Percentiles rank a stretch among this genome's conserved stretches.
Conservation (phyloP, 2,888 invertebrate genomes). For the Scaptodrosophila latifasciaeformis region DNA sequence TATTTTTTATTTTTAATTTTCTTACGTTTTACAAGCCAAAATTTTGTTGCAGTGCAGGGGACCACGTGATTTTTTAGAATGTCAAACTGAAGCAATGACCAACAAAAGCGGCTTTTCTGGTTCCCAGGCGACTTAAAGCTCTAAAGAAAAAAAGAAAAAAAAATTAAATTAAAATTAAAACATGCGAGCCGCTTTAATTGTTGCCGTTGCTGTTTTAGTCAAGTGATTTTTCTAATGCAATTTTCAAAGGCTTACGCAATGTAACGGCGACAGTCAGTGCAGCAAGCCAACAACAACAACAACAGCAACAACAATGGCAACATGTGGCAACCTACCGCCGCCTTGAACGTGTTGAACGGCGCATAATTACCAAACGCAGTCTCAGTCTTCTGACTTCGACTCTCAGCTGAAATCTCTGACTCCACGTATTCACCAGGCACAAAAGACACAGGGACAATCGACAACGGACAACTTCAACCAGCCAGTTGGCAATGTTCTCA, state of each 20-base stretch:
- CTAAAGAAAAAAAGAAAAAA: background rate
- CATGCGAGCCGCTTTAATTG: conserved; percentile 65
- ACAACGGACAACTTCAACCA: conserved; percentile 15
- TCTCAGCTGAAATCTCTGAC: no score
- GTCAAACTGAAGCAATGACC: conserved; percentile 36
- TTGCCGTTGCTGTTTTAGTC: conserved; percentile 43
- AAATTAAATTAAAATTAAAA: background rate
- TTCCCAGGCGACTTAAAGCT: conserved; percentile 58
- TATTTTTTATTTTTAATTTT: background rate
- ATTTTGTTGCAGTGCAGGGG: no score
- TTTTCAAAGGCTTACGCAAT: conserved; percentile 57
- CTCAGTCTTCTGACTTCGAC: no score
- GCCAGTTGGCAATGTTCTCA: conserved; percentile 26
- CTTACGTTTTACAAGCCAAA: background rate
- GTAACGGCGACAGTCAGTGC: conserved; percentile 23
- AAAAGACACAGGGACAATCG: background rate
- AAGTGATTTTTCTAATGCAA: conserved; percentile 67
- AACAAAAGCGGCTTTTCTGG: conserved; percentile 55
- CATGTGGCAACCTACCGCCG: conserved; percentile 55
- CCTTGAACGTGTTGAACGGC: conserved; percentile 59
- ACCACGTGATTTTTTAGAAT: conserved; percentile 50
- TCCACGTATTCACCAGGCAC: no score
- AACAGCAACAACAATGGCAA: conserved; percentile 49
- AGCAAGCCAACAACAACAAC: conserved; percentile 14
- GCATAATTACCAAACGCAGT: conserved; percentile 54